Percentiles rank a stretch among this genome's conserved stretches.
phyloP scores from a whole-genome alignment of 2,113 vertebrate species.

The Euleptes europaea region DNA sequence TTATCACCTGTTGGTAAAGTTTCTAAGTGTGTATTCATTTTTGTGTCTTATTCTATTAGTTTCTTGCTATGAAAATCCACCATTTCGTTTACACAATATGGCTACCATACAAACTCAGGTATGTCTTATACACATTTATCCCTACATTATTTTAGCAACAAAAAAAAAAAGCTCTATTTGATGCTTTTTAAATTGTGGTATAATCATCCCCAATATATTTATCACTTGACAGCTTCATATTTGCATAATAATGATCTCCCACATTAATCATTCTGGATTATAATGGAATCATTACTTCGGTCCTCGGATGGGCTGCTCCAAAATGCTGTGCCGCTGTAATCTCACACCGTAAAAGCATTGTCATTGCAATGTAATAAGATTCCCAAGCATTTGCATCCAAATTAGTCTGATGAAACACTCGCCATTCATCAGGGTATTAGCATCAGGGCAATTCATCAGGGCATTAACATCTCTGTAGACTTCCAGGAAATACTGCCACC shows the following conservation, averaged over 20 bases:
- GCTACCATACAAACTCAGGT: neutral
- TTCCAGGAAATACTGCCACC: neutral
- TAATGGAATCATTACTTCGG: slow-evolving; percentile 45
- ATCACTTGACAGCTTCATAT: slow-evolving; percentile 26
- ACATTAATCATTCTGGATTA: slow-evolving; percentile 40
- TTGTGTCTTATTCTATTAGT: neutral
- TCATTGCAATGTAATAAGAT: slow-evolving; percentile 31
- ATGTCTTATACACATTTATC: neutral
- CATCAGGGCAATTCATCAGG: slow-evolving; percentile 27
- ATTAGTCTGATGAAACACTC: slow-evolving; percentile 15
- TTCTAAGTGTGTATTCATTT: neutral
- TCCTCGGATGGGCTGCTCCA: slow-evolving; percentile 18
- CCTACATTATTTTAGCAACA: neutral
- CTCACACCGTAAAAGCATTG: slow-evolving; percentile 30
- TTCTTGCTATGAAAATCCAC: neutral
- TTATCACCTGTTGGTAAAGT: neutral
- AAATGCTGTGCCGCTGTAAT: slow-evolving; percentile 9
- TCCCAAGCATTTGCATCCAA: slow-evolving; percentile 40
- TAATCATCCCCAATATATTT: slow-evolving; percentile 14
- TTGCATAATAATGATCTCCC: slow-evolving; percentile 34
- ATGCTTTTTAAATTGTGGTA: neutral
- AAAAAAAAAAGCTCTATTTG: neutral
- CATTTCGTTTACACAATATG: neutral
- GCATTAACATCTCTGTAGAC: slow-evolving; percentile 21
- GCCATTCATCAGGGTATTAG: slow-evolving; percentile 35